Evolutionary conservation across 2,888 invertebrate species (phyloP).

Genomic region (Celastrina argiolus): DNA sequence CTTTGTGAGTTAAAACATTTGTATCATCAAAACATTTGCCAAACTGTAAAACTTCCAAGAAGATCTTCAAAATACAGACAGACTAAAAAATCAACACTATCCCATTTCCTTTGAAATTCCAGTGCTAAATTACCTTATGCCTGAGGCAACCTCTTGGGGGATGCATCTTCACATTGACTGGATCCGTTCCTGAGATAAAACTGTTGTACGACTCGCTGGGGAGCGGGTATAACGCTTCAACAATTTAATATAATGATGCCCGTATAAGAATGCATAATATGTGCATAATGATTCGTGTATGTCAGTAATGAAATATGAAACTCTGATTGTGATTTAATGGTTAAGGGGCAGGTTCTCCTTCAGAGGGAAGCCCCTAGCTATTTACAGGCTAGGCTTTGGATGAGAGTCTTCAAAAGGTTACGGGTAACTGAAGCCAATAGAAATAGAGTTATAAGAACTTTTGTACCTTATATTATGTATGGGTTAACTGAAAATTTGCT

Average conservation of each 20-base stretch:
- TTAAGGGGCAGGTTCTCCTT: too few relatives aligned
- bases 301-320: not conserved
- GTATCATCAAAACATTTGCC: too few relatives aligned
- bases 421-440: too few relatives aligned
- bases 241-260: conserved; percentile 18
- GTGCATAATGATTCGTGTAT: not conserved
- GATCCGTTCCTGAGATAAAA: conserved; percentile 17
- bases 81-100: conserved; percentile 8
- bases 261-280: not conserved
- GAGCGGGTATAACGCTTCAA: conserved; percentile 5
- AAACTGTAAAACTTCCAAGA: not conserved
- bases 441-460: too few relatives aligned
- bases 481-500: too few relatives aligned
- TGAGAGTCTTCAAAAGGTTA: too few relatives aligned
- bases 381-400: too few relatives aligned
- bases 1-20: too few relatives aligned
- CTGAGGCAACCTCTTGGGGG: conserved; percentile 1
- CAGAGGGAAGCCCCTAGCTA: too few relatives aligned
- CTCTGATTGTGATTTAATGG: too few relatives aligned
- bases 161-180: conserved; percentile 19
- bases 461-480: too few relatives aligned
- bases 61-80: not conserved
- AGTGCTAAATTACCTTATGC: conserved; percentile 21
- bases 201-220: not conserved
- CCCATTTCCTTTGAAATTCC: not conserved